Evolutionary conservation across 1,140 invertebrate genomes (phyloP).

Genomic region (Temnothorax nylanderi): DNA sequence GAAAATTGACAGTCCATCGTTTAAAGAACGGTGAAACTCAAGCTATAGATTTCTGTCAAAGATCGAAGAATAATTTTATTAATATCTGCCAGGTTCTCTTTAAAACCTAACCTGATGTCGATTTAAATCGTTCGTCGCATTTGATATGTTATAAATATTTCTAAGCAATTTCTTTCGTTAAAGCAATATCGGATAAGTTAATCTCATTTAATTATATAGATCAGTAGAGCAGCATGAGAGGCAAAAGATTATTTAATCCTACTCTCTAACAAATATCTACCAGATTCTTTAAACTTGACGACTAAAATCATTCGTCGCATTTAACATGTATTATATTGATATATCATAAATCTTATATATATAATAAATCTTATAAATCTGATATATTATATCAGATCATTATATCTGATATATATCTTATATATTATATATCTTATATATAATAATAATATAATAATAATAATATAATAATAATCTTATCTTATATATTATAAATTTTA

Average conservation of each 20-base stretch:
- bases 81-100: background rate
- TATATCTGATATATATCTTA: too few relatives aligned
- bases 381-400: too few relatives aligned
- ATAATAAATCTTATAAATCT: too few relatives aligned
- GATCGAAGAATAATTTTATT: background rate
- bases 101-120: background rate
- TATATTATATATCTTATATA: too few relatives aligned
- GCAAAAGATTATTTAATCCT: slow-evolving; percentile 28
- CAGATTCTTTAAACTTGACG: background rate
- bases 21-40: background rate
- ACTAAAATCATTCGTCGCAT: background rate
- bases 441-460: too few relatives aligned
- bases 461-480: too few relatives aligned
- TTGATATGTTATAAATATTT: background rate
- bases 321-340: background rate
- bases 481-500: too few relatives aligned
- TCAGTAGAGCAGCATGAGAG: background rate
- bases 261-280: background rate
- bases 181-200: background rate
- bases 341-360: too few relatives aligned
- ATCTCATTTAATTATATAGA: background rate
- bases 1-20: slow-evolving; percentile 27
- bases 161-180: background rate
- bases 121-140: background rate
- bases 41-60: background rate